Evolutionary conservation across 2,888 invertebrate species (phyloP).

Genomic region (Aleiodes testaceus): DNA sequence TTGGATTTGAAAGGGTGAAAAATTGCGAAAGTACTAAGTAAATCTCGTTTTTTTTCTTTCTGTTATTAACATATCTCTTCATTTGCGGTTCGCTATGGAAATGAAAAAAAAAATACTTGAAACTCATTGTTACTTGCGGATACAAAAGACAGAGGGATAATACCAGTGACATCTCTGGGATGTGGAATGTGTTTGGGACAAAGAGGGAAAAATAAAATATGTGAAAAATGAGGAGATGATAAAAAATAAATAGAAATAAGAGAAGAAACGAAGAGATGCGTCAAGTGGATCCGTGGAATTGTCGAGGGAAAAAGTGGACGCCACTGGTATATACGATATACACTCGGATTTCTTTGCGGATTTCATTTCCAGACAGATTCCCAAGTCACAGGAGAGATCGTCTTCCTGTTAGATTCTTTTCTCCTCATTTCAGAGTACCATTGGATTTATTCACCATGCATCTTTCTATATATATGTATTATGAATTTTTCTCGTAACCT

Average conservation of each 20-base stretch:
- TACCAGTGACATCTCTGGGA: conserved; percentile 3
- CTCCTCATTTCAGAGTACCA: conserved; percentile 2
- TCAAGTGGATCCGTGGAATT: conserved; percentile 40
- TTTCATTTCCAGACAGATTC: conserved; percentile 40
- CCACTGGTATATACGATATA: conserved; percentile 17
- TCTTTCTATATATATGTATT: background rate
- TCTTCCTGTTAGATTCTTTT: conserved; percentile 29
- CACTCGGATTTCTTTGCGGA: conserved; percentile 34
- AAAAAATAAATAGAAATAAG: conserved; percentile 5
- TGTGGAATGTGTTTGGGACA: conserved; percentile 2
- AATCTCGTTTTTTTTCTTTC: too few species aligned
- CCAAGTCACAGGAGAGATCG: conserved; percentile 13
- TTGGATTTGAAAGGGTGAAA: too few species aligned
- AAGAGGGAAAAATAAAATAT: conserved; percentile 21
- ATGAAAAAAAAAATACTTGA: background rate
- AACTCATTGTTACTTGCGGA: background rate
- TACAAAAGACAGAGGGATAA: conserved; percentile 14
- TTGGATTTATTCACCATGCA: conserved; percentile 5
- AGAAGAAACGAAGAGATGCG: conserved; percentile 18
- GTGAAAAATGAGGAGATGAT: conserved; percentile 18
- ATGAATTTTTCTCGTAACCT: conserved; percentile 1
- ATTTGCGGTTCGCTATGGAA: too few species aligned
- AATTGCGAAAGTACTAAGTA: too few species aligned
- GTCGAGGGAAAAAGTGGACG: conserved; percentile 52
- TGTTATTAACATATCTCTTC: too few species aligned